These are phyloP conservation scores for Brevimyrus niger DNA, from an alignment of 2,113 vertebrate genomes.

Conservation along the genomic window DNA sequence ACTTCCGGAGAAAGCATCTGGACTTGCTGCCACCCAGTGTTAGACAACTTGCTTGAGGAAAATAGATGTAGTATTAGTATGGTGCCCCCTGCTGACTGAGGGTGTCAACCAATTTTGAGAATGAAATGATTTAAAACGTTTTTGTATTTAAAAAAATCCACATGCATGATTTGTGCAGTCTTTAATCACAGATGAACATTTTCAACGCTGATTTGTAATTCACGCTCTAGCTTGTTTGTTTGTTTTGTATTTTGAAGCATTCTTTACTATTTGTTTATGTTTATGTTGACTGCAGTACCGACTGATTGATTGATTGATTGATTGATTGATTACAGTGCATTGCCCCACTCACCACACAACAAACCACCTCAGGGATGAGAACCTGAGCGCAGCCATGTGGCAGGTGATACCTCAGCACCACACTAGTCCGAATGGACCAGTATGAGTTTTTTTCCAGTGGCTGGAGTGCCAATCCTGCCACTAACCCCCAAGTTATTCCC, in stretches of 20 bases:
- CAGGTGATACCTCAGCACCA: too few relatives aligned
- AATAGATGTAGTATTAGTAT: not conserved
- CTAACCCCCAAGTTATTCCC: too few relatives aligned
- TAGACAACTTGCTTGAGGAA: not conserved
- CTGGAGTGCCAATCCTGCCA: too few relatives aligned
- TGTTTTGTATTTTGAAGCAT: not conserved
- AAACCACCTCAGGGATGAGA: too few relatives aligned
- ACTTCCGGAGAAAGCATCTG: not conserved
- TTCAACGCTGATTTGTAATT: not conserved
- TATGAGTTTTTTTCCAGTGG: too few relatives aligned
- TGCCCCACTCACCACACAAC: too few relatives aligned
- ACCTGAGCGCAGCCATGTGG: too few relatives aligned
- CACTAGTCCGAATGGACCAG: too few relatives aligned
- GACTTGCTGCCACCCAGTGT: not conserved
- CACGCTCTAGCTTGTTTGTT: not conserved
- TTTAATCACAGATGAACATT: not conserved
- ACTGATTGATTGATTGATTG: not conserved
- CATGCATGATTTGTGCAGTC: not conserved
- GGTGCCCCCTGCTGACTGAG: not conserved
- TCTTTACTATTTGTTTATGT: not conserved
- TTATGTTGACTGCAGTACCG: not conserved
- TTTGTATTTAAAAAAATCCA: not conserved
- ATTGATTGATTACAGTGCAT: not conserved
- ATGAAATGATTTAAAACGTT: not conserved
- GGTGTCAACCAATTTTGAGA: not conserved